A percentile compares a stretch with the other conserved stretches of the same genome.
These are phyloP conservation scores for Clarias pachynema DNA, from an alignment of 2,797 vertebrate species.

Conservation along the genomic window DNA sequence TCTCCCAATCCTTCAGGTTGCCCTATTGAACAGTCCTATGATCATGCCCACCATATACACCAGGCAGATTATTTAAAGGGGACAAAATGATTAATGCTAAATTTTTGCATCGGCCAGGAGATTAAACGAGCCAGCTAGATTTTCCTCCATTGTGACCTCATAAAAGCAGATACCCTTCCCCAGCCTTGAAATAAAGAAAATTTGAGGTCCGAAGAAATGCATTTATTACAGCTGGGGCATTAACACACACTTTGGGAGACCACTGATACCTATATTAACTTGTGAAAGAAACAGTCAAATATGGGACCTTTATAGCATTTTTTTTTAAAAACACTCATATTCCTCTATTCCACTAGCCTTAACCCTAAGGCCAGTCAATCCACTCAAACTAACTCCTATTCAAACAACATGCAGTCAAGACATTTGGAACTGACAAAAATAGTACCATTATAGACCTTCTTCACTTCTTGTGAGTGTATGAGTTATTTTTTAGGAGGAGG, in stretches of 20 bases:
- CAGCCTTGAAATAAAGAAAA: no score
- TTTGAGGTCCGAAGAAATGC: no score
- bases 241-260: no score
- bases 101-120: no score
- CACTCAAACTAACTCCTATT: constrained; percentile 7
- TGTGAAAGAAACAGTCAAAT: no score
- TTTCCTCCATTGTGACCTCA: no score
- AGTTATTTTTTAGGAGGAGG: not conserved
- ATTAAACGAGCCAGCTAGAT: no score
- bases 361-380: constrained; percentile 38
- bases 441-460: not conserved
- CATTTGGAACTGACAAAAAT: constrained; percentile 30
- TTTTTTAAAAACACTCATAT: not conserved
- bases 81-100: no score
- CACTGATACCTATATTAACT: no score
- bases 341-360: constrained; percentile 37
- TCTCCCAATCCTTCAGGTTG: not conserved
- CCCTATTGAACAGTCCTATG: not conserved
- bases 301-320: constrained; percentile 1
- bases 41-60: constrained; percentile 42
- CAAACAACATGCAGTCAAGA: constrained; percentile 22
- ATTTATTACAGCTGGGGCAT: no score
- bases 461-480: constrained; percentile 37
- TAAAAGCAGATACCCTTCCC: no score
- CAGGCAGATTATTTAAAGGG: constrained; percentile 42